Evolutionary conservation across 2,113 vertebrate genomes (phyloP).

Genomic region (Candoia aspera): DNA sequence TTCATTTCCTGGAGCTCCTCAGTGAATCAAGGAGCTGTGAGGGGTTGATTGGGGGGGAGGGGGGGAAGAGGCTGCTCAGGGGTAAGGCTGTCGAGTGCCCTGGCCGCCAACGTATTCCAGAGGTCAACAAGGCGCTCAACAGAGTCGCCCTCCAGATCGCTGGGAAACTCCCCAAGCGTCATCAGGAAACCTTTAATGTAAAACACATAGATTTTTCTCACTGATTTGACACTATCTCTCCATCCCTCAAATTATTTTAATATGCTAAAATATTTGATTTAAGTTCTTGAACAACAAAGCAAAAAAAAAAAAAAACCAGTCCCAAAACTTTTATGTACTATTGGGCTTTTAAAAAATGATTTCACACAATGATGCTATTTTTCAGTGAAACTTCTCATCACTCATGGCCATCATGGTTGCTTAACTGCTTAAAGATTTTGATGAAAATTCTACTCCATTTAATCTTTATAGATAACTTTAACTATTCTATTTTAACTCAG

Average conservation of each 20-base stretch:
- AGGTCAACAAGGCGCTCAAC: not conserved
- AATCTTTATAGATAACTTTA: not conserved
- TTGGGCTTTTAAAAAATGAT: not conserved
- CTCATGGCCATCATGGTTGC: not conserved
- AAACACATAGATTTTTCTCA: conserved; percentile 2
- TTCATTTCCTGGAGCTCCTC: not conserved
- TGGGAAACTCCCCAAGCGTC: conserved; percentile 1
- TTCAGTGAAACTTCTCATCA: not conserved
- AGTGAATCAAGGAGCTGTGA: not conserved
- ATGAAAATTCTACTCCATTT: not conserved
- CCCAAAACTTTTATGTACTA: not conserved
- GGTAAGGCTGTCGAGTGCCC: not conserved
- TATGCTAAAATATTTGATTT: conserved; percentile 1
- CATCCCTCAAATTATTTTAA: not conserved
- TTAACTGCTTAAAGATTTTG: not conserved
- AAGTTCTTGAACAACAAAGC: not conserved
- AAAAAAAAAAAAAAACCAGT: not conserved
- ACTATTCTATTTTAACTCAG: not conserved
- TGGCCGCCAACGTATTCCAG: not conserved
- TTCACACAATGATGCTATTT: not conserved
- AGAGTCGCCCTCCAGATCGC: conserved; percentile 1
- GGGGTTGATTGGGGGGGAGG: not conserved
- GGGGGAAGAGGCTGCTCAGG: not conserved
- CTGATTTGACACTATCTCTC: not conserved
- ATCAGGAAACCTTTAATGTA: conserved; percentile 1